Evolutionary conservation across 37 sponge, comb jelly and placozoan genomes (phyloP).

Genomic region (Cliona cf. orientalis): DNA sequence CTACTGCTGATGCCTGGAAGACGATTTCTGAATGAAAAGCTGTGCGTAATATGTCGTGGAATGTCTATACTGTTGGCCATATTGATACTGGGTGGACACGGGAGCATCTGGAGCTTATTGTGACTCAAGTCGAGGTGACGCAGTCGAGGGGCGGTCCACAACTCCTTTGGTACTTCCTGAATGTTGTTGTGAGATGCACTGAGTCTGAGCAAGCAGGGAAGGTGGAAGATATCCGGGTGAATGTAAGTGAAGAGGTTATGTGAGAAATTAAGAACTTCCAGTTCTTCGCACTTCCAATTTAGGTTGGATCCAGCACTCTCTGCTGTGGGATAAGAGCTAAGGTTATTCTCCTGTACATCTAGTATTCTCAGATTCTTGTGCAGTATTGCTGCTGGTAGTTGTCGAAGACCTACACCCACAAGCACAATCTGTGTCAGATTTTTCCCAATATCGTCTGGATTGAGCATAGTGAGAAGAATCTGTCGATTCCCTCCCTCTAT

Average conservation of each 20-base stretch:
- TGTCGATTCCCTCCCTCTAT: background rate
- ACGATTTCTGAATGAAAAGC: too few species aligned
- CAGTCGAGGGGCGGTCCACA: constrained; percentile 64
- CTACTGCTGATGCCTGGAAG: too few species aligned
- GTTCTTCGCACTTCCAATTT: constrained; percentile 11
- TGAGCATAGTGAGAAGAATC: background rate
- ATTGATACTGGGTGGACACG: constrained; percentile 24
- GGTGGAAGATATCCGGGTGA: constrained; percentile 46
- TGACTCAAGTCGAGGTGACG: constrained; percentile 30
- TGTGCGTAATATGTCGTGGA: too few species aligned
- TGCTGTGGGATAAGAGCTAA: constrained; percentile 21
- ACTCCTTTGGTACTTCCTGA: constrained; percentile 20
- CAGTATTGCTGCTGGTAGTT: constrained; percentile 45
- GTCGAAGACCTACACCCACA: constrained; percentile 19
- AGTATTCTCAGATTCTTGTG: constrained; percentile 29
- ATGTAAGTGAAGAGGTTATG: constrained; percentile 40
- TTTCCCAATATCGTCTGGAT: background rate
- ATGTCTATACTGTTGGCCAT: background rate
- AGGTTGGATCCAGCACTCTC: background rate
- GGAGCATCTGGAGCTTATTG: constrained; percentile 39
- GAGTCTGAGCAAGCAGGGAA: constrained; percentile 36
- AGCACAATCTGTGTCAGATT: constrained; percentile 37
- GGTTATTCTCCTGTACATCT: constrained; percentile 50
- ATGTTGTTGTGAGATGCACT: constrained; percentile 46
- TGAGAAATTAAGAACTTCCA: constrained; percentile 38